These are phyloP conservation scores for Rotaria sp. DNA, from an alignment of 2,888 invertebrate species.

Conservation along the genomic window DNA sequence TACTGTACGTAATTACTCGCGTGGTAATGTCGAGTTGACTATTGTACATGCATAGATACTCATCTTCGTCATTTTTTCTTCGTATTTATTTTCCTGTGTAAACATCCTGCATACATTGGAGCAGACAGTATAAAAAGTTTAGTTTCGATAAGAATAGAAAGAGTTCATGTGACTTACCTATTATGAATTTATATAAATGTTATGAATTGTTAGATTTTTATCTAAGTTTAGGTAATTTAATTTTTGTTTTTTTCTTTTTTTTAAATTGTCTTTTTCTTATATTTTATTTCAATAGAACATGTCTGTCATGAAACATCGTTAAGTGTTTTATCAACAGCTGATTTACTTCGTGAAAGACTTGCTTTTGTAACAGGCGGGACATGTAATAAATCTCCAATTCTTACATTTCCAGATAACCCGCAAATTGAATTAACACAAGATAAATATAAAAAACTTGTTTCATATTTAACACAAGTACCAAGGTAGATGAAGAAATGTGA, in stretches of 20 bases:
- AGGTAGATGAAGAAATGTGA: neutral
- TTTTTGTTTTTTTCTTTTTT: neutral
- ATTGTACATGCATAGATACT: neutral
- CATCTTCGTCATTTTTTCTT: neutral
- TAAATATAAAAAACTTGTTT: conserved; percentile 22
- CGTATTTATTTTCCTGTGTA: neutral
- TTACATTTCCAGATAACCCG: conserved; percentile 14
- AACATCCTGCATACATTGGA: neutral
- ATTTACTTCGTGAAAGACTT: neutral
- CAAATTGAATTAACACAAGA: conserved; percentile 23
- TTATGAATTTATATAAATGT: conserved; percentile 3
- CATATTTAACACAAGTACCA: conserved; percentile 29
- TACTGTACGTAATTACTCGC: neutral
- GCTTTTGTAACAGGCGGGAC: neutral
- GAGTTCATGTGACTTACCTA: neutral
- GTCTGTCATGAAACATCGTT: neutral
- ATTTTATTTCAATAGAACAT: neutral
- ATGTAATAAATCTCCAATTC: neutral
- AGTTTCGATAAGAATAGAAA: neutral
- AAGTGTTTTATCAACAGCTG: neutral
- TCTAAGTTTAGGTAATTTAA: neutral
- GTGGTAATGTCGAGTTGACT: neutral
- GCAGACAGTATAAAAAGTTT: neutral
- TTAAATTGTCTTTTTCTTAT: neutral
- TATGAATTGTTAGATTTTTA: neutral